Evolutionary conservation across 2,888 invertebrate genomes (phyloP).

Genomic region (Drosophila lutescens): DNA sequence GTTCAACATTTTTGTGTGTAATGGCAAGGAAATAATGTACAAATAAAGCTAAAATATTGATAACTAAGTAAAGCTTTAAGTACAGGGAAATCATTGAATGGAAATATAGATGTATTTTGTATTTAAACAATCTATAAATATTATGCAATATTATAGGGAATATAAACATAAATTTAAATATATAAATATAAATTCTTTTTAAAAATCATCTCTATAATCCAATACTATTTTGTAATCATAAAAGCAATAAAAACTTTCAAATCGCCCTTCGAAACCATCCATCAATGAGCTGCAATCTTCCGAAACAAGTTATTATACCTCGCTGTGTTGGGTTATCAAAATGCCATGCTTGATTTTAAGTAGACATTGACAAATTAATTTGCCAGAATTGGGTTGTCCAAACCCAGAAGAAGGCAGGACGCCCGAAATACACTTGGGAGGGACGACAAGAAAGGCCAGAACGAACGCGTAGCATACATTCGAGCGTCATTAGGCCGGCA

Average conservation of each 20-base stretch:
- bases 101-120: not conserved
- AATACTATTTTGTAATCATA: not conserved
- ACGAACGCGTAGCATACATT: slow-evolving; percentile 34
- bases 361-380: slow-evolving; percentile 79
- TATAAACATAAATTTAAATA: no score
- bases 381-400: slow-evolving; percentile 23
- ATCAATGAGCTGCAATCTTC: slow-evolving; percentile 31
- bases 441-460: not conserved
- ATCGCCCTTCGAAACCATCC: slow-evolving; percentile 21
- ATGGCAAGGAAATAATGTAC: slow-evolving; percentile 13
- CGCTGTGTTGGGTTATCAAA: slow-evolving; percentile 33
- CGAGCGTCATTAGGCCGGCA: slow-evolving; percentile 63
- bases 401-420: not conserved
- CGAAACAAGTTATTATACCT: slow-evolving; percentile 19
- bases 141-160: not conserved
- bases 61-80: not conserved
- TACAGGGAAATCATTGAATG: not conserved
- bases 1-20: slow-evolving; percentile 40
- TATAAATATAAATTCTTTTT: no score
- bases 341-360: slow-evolving; percentile 64
- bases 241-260: slow-evolving; percentile 8
- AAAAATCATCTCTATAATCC: no score
- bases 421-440: slow-evolving; percentile 2
- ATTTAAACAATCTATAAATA: not conserved
- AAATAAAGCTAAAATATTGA: slow-evolving; percentile 15